phyloP scores from a whole-genome alignment of 2,113 vertebrate species.

The Deroptyus accipitrinus region DNA sequence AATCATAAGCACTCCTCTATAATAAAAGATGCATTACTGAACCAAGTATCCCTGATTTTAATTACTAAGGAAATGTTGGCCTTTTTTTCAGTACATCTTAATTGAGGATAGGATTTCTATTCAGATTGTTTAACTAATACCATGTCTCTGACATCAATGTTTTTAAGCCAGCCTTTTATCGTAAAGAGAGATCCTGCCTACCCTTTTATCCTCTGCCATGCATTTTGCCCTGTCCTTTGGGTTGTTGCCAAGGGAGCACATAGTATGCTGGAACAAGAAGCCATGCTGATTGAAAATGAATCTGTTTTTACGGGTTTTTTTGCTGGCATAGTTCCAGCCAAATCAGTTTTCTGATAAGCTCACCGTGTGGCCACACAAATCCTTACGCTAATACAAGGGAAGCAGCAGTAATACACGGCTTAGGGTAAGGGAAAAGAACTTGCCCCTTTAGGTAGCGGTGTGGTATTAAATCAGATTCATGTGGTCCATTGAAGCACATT shows the following conservation, averaged over 20 bases:
- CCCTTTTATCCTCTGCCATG: background rate
- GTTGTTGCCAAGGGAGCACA: background rate
- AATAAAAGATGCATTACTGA: background rate
- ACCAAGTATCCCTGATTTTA: background rate
- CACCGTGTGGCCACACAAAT: background rate
- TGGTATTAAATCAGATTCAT: background rate
- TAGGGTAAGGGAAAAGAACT: background rate
- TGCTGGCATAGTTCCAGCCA: background rate
- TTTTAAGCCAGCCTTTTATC: background rate
- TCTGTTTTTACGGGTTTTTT: background rate
- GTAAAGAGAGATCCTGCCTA: background rate
- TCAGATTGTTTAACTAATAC: background rate
- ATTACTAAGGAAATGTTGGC: background rate
- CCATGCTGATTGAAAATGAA: background rate
- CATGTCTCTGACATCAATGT: background rate
- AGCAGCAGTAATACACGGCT: background rate
- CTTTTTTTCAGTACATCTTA: background rate
- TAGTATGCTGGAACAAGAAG: background rate
- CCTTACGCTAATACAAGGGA: background rate
- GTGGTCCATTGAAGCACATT: background rate
- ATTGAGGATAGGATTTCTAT: background rate
- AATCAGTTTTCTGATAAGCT: background rate
- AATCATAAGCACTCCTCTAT: background rate
- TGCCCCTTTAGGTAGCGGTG: background rate
- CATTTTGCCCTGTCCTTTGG: background rate